Base-by-base conservation (phyloP, 2,797 vertebrate genomes). In the Rhinoraja longicauda region DNA sequence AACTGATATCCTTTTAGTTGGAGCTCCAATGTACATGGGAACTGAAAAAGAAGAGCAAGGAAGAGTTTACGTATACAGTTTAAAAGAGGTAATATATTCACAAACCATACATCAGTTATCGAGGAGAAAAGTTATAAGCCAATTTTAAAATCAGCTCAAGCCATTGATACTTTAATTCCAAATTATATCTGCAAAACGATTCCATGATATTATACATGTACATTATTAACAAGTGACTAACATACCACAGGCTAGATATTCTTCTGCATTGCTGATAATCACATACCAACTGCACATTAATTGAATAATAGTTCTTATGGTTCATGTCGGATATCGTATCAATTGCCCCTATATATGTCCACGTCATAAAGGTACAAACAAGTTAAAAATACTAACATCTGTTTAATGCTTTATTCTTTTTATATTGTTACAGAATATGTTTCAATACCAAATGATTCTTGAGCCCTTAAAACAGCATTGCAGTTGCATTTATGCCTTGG, bases 21-120 rank as follows among this genome's bases (percentile, higher is more conserved):
- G 98, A 79, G 97, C 98, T 9, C 98, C 99, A 0, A 99, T 98
- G 97, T 99, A 96, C 94, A 99, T 99, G 99, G 99, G 99, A 93
- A 95, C 95, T 12, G 98, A 99, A 76, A 97, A 97, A 78, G 96
- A 99, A 0, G 99, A 99, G 93, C 98, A 99, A 95, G 99, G 99
- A 64, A 98, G 98, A 94, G 99, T 99, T 24, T 99, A 99, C 1
- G 97, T 99, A 94, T 99, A 99, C 94, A 95, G 95, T 90, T 94
- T 98, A 93, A 96, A 97, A 72, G 93, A 98, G 98, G 98, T 99
- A 36, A 92, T 92, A 29, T 6, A 88, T 88, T 88, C 36, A 26
- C 64, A 36, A n/a, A 88, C 5, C 57, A 29, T 70, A 36, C 24
- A 72, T 72, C 32, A 72, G 62, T 90, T 90, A 32, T 90, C 21